Conservation (phyloP, 2,797 vertebrate species). For the Arrhamphus sclerolepis region DNA sequence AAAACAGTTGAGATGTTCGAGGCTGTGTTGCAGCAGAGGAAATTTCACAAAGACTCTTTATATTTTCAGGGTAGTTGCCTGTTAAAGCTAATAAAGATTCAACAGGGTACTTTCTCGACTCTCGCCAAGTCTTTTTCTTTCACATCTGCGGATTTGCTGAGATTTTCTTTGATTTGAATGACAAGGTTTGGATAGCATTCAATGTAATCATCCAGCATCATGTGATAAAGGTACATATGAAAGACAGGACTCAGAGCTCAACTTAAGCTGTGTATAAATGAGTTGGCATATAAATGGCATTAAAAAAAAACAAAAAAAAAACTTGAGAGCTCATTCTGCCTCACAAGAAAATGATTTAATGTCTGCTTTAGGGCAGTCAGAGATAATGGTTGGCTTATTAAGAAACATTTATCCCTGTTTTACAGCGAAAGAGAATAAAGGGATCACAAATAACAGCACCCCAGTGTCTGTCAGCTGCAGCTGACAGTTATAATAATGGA, state of each 20-base stretch:
- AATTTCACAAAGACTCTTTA: constrained; percentile 62
- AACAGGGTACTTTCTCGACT: constrained; percentile 49
- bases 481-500: constrained; percentile 28
- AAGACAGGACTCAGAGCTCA: constrained; percentile 57
- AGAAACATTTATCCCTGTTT: constrained; percentile 49
- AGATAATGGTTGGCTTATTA: constrained; percentile 65
- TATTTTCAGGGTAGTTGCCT: constrained; percentile 43
- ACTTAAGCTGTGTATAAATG: constrained; percentile 68
- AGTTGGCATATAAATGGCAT: constrained; percentile 45
- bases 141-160: constrained; percentile 29
- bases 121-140: constrained; percentile 37
- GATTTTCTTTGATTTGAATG: constrained; percentile 33
- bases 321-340: constrained; percentile 69
- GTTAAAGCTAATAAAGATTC: constrained; percentile 66
- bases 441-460: constrained; percentile 30
- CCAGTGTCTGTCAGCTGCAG: constrained; percentile 16
- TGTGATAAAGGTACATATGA: constrained; percentile 59
- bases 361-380: constrained; percentile 55
- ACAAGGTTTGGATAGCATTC: constrained; percentile 49
- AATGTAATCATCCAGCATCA: constrained; percentile 64
- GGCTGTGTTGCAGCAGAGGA: constrained; percentile 43
- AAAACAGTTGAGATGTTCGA: constrained; percentile 31
- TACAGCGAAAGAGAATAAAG: constrained; percentile 41
- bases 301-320: constrained; percentile 64
- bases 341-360: constrained; percentile 58